phyloP scores from a whole-genome alignment of 1,140 invertebrate species.

The Drosophila pseudoobscura region DNA sequence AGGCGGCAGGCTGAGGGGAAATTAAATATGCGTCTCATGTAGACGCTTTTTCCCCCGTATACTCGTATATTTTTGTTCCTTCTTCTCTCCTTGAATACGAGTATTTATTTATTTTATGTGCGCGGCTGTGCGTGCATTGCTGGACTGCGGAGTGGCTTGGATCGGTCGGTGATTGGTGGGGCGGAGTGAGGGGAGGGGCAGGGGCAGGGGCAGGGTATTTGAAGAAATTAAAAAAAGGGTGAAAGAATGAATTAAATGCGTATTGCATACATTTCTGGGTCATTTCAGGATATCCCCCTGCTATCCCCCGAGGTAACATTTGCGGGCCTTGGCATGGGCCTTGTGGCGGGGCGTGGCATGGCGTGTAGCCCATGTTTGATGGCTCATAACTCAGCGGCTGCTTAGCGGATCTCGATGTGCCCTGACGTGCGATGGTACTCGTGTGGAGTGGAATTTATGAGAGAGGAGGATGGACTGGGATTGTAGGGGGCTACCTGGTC shows the following conservation, averaged over 20 bases:
- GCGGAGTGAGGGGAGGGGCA: background rate
- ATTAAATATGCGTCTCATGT: slow-evolving; percentile 80
- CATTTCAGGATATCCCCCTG: slow-evolving; percentile 24
- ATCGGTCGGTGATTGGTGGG: background rate
- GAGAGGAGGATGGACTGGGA: too few relatives aligned
- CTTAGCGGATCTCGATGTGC: too few relatives aligned
- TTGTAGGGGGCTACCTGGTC: too few relatives aligned
- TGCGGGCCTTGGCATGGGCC: background rate
- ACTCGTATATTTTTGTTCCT: slow-evolving; percentile 13
- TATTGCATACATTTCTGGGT: slow-evolving; percentile 58
- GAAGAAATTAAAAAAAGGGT: slow-evolving; percentile 62
- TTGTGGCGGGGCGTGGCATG: too few relatives aligned
- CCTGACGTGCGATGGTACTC: too few relatives aligned
- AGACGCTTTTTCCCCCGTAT: slow-evolving; percentile 35
- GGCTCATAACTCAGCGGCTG: too few relatives aligned
- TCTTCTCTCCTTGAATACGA: slow-evolving; percentile 9
- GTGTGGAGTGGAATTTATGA: too few relatives aligned
- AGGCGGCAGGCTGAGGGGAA: slow-evolving; percentile 7
- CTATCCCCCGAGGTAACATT: slow-evolving; percentile 28
- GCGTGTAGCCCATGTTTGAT: too few relatives aligned
- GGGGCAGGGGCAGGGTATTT: slow-evolving; percentile 35
- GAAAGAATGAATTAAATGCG: slow-evolving; percentile 55
- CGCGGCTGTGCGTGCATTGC: slow-evolving; percentile 70
- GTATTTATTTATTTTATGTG: slow-evolving; percentile 77
- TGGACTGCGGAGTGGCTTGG: slow-evolving; percentile 16